phyloP scores from a whole-genome alignment of 2,888 invertebrate species.

The Plagiodera versicolora region DNA sequence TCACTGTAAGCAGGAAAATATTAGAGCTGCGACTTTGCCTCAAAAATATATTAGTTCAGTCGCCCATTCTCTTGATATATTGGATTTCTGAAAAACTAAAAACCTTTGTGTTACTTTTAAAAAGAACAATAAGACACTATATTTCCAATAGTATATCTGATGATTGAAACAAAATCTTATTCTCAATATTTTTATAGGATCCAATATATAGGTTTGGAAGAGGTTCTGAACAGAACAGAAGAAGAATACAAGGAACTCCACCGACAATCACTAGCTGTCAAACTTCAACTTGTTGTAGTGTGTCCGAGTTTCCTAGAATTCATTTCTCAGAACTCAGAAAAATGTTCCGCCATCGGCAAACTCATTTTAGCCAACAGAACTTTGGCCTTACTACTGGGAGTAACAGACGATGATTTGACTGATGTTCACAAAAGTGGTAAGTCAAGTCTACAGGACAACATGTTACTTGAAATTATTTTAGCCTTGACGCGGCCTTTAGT shows the following conservation, averaged over 20 bases:
- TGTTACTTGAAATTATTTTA: too few species aligned
- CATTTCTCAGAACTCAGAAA: slow-evolving; percentile 60
- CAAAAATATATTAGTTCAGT: too few species aligned
- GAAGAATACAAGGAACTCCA: slow-evolving; percentile 58
- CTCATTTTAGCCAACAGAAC: slow-evolving; percentile 72
- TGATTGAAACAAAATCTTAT: too few species aligned
- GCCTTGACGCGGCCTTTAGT: too few species aligned
- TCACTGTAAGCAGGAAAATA: too few species aligned
- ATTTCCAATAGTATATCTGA: too few species aligned
- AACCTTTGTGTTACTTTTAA: too few species aligned
- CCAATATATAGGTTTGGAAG: slow-evolving; percentile 73
- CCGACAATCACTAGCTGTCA: slow-evolving; percentile 65
- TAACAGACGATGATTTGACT: slow-evolving; percentile 71
- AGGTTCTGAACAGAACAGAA: slow-evolving; percentile 57
- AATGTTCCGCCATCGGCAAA: slow-evolving; percentile 59
- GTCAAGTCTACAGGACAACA: too few species aligned
- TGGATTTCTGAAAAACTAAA: too few species aligned
- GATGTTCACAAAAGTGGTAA: slow-evolving; percentile 70
- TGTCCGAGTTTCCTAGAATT: slow-evolving; percentile 74
- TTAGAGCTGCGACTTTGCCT: too few species aligned
- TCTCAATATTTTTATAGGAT: slow-evolving; percentile 62
- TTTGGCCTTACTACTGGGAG: slow-evolving; percentile 79
- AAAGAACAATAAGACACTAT: too few species aligned
- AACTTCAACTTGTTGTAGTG: slow-evolving; percentile 77
- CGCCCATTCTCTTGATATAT: too few species aligned